Conservation (phyloP, 2,888 invertebrate genomes). For the Myopa tessellatipennis region DNA sequence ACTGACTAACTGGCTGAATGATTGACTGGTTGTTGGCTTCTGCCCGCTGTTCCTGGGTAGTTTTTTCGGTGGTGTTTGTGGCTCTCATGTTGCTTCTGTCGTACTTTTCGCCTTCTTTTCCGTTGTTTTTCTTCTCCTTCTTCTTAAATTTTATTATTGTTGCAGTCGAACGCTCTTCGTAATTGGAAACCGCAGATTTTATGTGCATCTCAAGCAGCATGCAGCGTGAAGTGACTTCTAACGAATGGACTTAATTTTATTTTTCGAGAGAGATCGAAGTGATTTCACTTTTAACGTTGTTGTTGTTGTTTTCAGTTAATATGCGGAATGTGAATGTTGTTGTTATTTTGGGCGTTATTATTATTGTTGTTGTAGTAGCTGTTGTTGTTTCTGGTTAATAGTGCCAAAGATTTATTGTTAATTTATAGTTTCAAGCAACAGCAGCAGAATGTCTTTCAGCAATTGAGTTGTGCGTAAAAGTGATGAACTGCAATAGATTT, state of each 20-base stretch:
- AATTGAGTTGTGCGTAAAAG: neutral
- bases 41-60: too few relatives aligned
- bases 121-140: neutral
- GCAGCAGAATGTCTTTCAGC: neutral
- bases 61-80: constrained; percentile 20
- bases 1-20: too few relatives aligned
- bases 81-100: neutral
- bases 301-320: constrained; percentile 11
- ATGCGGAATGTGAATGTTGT: neutral
- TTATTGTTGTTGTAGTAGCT: constrained; percentile 13
- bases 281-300: neutral
- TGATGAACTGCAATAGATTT: neutral
- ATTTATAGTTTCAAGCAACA: constrained; percentile 11
- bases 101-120: neutral
- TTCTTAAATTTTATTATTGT: neutral
- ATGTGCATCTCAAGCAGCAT: constrained; percentile 17
- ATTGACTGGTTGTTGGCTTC: too few relatives aligned
- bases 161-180: constrained; percentile 17
- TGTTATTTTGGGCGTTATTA: neutral
- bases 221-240: constrained; percentile 3
- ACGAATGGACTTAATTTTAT: constrained; percentile 17
- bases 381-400: constrained; percentile 12
- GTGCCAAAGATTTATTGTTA: constrained; percentile 30
- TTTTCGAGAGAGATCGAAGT: neutral
- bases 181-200: constrained; percentile 36